Evolutionary conservation across 1,140 invertebrate genomes (phyloP).

Genomic region (Drosophila repleta): DNA sequence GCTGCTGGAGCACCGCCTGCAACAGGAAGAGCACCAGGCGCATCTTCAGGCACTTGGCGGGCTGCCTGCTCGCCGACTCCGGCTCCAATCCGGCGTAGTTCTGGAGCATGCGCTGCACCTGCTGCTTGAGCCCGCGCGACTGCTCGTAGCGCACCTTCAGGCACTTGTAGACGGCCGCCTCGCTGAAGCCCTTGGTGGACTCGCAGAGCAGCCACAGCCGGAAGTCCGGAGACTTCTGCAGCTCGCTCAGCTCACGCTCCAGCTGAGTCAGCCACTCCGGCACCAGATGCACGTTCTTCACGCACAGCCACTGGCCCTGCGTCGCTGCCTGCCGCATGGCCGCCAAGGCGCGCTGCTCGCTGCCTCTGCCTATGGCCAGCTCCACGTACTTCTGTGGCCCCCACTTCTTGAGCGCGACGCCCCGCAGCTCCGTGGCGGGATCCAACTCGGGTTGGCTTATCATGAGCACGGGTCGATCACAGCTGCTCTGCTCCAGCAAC

Average conservation of each 20-base stretch:
- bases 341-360: slow-evolving; percentile 53
- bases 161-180: slow-evolving; percentile 69
- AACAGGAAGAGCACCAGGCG: slow-evolving; percentile 80
- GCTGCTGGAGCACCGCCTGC: slow-evolving; percentile 94
- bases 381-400: slow-evolving; percentile 85
- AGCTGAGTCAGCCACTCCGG: slow-evolving; percentile 90
- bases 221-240: slow-evolving; percentile 87
- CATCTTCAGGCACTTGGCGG: slow-evolving; percentile 79
- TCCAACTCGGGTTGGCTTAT: slow-evolving; percentile 91
- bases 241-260: slow-evolving; percentile 88
- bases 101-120: slow-evolving; percentile 85
- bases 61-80: slow-evolving; percentile 35
- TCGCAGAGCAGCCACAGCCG: slow-evolving; percentile 91
- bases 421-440: slow-evolving; percentile 91
- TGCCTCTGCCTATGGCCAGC: slow-evolving; percentile 78
- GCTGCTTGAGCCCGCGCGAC: slow-evolving; percentile 87
- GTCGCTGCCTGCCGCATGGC: slow-evolving; percentile 61
- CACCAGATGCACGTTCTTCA: slow-evolving; percentile 96
- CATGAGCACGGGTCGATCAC: slow-evolving; percentile 90
- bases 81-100: slow-evolving; percentile 69
- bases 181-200: slow-evolving; percentile 70
- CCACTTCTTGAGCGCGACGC: slow-evolving; percentile 86
- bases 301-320: slow-evolving; percentile 79
- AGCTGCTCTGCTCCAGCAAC: slow-evolving; percentile 74
- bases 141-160: slow-evolving; percentile 95